Evolutionary conservation across 2,888 invertebrate genomes (phyloP).

Genomic region (Pyrochroa serraticornis): DNA sequence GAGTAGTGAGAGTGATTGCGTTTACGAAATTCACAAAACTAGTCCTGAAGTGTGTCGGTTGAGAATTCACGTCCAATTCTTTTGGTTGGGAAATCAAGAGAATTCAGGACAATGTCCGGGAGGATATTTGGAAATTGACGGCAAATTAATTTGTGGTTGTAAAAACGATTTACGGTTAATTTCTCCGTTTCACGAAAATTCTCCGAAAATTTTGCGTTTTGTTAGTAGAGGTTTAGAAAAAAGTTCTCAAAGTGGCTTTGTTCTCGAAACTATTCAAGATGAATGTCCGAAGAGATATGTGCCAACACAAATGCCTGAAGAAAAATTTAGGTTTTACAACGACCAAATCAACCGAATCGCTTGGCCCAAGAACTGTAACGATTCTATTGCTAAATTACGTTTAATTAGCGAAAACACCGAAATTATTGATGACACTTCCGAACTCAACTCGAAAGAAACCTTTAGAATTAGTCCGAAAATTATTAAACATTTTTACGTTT

Average conservation of each 20-base stretch:
- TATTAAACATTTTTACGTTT: constrained; percentile 48
- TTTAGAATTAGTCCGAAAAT: constrained; percentile 15
- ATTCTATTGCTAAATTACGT: constrained; percentile 35
- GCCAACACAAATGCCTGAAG: constrained; percentile 2
- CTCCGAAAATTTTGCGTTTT: constrained; percentile 58
- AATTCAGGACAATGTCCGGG: constrained; percentile 59
- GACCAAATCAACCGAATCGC: constrained; percentile 40
- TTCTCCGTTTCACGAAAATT: constrained; percentile 50
- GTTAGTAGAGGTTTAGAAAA: constrained; percentile 56
- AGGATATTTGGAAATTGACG: constrained; percentile 64
- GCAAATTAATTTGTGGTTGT: constrained; percentile 65
- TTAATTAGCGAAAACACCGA: constrained; percentile 41
- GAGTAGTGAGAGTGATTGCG: constrained; percentile 58
- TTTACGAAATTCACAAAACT: constrained; percentile 60
- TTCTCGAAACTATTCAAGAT: constrained; percentile 64
- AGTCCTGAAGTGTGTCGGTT: constrained; percentile 61
- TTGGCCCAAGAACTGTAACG: constrained; percentile 34
- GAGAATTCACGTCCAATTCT: constrained; percentile 63
- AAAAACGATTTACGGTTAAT: constrained; percentile 56
- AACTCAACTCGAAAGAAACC: not conserved
- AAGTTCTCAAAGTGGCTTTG: constrained; percentile 59
- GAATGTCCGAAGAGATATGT: constrained; percentile 55
- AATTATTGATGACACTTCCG: constrained; percentile 23
- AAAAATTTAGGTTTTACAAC: constrained; percentile 31
- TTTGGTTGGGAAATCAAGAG: constrained; percentile 59